A percentile compares a stretch with the other conserved stretches of the same genome.
These are phyloP conservation scores for Pharmacophagus antenor DNA, from an alignment of 2,888 invertebrate genomes.

Conservation along the genomic window DNA sequence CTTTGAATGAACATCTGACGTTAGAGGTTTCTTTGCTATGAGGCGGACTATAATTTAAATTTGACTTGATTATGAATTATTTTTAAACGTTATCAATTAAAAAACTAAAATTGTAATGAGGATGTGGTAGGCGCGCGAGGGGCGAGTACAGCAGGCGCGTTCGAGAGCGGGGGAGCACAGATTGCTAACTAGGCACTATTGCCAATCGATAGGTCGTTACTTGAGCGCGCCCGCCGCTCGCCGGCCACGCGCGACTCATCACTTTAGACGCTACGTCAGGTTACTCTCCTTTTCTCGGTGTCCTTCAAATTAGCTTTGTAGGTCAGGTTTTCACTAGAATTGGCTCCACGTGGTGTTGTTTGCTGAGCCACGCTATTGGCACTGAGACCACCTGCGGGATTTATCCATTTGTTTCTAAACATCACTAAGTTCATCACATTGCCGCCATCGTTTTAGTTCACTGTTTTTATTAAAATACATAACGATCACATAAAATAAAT, in stretches of 20 bases:
- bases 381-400: conserved; percentile 45
- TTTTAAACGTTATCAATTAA: not conserved
- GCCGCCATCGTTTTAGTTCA: not conserved
- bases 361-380: conserved; percentile 47
- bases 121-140: conserved; percentile 35
- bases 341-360: conserved; percentile 75
- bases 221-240: conserved; percentile 57
- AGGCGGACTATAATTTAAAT: no score
- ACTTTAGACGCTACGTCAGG: conserved; percentile 79
- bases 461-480: not conserved
- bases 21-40: no score
- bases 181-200: conserved; percentile 79
- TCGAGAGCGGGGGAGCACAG: conserved; percentile 35
- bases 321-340: conserved; percentile 76
- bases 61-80: no score
- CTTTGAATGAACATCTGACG: no score
- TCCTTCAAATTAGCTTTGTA: conserved; percentile 82
- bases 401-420: conserved; percentile 31
- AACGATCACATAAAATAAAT: not conserved
- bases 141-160: conserved; percentile 37
- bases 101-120: conserved; percentile 9
- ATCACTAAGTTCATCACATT: not conserved
- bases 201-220: conserved; percentile 80
- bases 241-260: conserved; percentile 76
- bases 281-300: conserved; percentile 81